Percentiles rank a stretch among this genome's conserved stretches.
phyloP scores from a whole-genome alignment of 2,888 invertebrate species.

The Folsomia manolachei region DNA sequence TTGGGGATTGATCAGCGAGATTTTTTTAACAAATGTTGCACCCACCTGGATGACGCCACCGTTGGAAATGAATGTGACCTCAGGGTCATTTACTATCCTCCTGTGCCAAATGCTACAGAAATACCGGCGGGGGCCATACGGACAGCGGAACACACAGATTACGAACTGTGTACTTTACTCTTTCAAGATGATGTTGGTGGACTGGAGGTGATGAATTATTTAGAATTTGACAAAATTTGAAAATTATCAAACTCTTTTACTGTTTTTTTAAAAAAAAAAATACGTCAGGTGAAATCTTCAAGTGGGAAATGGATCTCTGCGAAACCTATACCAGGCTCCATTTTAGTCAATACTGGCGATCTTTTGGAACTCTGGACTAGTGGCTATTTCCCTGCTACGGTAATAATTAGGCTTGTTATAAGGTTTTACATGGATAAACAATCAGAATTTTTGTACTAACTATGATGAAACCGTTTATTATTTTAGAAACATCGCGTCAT shows the following conservation, averaged over 20 bases:
- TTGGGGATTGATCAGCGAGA: conserved; percentile 54
- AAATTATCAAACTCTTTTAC: not conserved
- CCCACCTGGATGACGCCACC: conserved; percentile 64
- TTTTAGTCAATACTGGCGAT: conserved; percentile 73
- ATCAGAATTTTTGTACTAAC: not conserved
- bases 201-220: conserved; percentile 58
- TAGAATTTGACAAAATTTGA: not conserved
- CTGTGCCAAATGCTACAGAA: conserved; percentile 53
- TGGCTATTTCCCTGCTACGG: conserved; percentile 67
- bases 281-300: conserved; percentile 63
- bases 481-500: conserved; percentile 69
- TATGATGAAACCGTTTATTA: conserved; percentile 3
- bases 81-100: conserved; percentile 71
- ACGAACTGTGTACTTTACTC: conserved; percentile 71
- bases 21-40: conserved; percentile 65
- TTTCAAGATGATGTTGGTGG: conserved; percentile 73
- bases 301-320: conserved; percentile 71
- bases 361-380: conserved; percentile 72
- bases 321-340: conserved; percentile 71
- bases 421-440: too few relatives aligned
- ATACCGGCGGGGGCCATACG: conserved; percentile 60
- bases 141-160: conserved; percentile 71
- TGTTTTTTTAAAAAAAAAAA: too few relatives aligned
- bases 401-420: too few relatives aligned
- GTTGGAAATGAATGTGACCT: conserved; percentile 60